These are phyloP conservation scores for Chlamydotis undulata DNA, from an alignment of 2,113 vertebrate species.

Conservation along the genomic window DNA sequence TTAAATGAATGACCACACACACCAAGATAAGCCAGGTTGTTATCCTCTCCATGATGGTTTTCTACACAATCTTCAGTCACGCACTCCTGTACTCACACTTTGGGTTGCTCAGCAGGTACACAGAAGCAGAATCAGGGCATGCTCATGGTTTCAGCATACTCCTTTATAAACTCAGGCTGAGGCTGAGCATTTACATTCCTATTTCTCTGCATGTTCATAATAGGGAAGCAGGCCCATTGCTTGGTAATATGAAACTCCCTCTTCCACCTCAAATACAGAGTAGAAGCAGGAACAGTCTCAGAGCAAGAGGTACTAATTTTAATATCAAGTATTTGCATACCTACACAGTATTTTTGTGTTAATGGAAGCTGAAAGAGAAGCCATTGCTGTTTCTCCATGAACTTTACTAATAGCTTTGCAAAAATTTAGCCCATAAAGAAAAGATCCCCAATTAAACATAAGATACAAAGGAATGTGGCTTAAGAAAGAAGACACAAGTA, in stretches of 20 bases:
- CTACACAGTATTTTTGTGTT: not conserved
- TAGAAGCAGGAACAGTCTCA: not conserved
- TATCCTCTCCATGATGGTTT: not conserved
- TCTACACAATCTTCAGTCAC: not conserved
- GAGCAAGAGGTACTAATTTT: not conserved
- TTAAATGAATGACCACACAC: not conserved
- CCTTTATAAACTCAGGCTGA: not conserved
- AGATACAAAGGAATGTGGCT: not conserved
- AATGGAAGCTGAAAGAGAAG: conserved; percentile 4
- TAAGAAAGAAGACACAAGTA: not conserved
- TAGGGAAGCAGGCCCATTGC: not conserved
- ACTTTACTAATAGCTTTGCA: not conserved
- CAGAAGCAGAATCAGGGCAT: not conserved
- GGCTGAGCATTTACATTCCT: not conserved
- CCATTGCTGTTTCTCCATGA: not conserved
- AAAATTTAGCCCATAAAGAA: not conserved
- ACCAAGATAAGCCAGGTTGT: not conserved
- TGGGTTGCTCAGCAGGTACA: not conserved
- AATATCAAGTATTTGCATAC: not conserved
- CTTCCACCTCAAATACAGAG: not conserved
- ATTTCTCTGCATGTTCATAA: not conserved
- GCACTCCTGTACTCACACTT: not conserved
- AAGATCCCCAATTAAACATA: not conserved
- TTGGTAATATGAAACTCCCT: not conserved
- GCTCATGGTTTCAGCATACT: not conserved